Evolutionary conservation across 1,140 invertebrate species (phyloP).

Genomic region (Pristionchus pacificus): DNA sequence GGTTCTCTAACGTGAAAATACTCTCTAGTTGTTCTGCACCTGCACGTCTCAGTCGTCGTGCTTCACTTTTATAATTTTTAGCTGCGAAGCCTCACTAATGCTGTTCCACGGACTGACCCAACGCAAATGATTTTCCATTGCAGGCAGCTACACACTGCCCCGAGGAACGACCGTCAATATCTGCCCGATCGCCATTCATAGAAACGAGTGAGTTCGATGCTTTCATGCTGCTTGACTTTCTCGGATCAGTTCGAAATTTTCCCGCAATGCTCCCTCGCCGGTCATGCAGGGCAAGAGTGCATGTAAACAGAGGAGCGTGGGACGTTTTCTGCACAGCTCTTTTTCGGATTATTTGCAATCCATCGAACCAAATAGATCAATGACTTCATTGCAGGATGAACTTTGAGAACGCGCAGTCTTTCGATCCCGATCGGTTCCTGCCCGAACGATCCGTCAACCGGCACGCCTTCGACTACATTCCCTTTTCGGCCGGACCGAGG

Average conservation of each 20-base stretch:
- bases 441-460: slow-evolving; percentile 68
- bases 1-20: too few species aligned
- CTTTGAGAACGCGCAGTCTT: slow-evolving; percentile 76
- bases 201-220: slow-evolving; percentile 11
- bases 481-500: slow-evolving; percentile 58
- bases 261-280: too few species aligned
- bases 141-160: slow-evolving; percentile 12
- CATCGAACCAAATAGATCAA: too few species aligned
- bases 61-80: background rate
- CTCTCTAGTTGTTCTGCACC: too few species aligned
- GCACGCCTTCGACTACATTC: slow-evolving; percentile 58
- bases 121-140: too few species aligned
- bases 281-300: too few species aligned
- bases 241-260: background rate
- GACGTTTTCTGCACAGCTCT: slow-evolving; percentile 67
- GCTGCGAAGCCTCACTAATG: background rate
- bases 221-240: background rate
- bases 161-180: slow-evolving; percentile 11
- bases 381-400: slow-evolving; percentile 67
- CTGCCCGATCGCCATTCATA: slow-evolving; percentile 23
- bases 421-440: slow-evolving; percentile 85
- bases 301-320: too few species aligned
- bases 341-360: too few species aligned
- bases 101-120: slow-evolving; percentile 5
- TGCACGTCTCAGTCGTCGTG: background rate